Evolutionary conservation across 2,888 invertebrate species (phyloP).

Genomic region (Drosophila helvetica): DNA sequence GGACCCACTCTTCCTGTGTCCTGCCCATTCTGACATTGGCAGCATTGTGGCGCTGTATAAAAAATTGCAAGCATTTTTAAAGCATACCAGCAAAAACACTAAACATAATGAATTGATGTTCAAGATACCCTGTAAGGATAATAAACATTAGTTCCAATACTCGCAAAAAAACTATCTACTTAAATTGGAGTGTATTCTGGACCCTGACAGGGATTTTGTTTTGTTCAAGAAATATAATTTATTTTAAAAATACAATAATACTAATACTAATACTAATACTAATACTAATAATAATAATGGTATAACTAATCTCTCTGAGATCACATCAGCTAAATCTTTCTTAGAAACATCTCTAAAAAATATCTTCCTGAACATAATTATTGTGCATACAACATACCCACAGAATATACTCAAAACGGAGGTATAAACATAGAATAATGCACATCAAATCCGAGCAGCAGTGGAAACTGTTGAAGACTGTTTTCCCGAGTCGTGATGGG

Average conservation of each 20-base stretch:
- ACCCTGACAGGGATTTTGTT: too few species aligned
- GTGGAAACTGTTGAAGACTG: slow-evolving; percentile 23
- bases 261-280: too few species aligned
- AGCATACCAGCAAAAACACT: slow-evolving; percentile 54
- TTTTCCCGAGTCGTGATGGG: slow-evolving; percentile 6
- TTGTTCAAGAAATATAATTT: too few species aligned
- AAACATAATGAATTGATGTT: neutral
- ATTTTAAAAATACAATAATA: too few species aligned
- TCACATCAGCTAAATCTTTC: too few species aligned
- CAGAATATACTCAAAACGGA: neutral
- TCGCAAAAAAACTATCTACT: neutral
- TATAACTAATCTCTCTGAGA: too few species aligned
- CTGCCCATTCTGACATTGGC: slow-evolving; percentile 49
- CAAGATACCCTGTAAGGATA: slow-evolving; percentile 5
- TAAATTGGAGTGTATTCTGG: neutral
- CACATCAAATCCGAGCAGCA: slow-evolving; percentile 53
- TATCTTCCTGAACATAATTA: neutral
- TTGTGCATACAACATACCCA: slow-evolving; percentile 3
- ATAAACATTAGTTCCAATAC: neutral
- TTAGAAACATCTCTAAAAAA: too few species aligned
- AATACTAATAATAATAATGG: too few species aligned
- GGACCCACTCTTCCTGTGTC: neutral
- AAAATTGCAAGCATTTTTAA: slow-evolving; percentile 62
- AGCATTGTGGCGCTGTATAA: slow-evolving; percentile 63
- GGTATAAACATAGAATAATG: slow-evolving; percentile 37